Base-by-base conservation (phyloP, 2,888 invertebrate species). In the Drosophila buzzatii region DNA sequence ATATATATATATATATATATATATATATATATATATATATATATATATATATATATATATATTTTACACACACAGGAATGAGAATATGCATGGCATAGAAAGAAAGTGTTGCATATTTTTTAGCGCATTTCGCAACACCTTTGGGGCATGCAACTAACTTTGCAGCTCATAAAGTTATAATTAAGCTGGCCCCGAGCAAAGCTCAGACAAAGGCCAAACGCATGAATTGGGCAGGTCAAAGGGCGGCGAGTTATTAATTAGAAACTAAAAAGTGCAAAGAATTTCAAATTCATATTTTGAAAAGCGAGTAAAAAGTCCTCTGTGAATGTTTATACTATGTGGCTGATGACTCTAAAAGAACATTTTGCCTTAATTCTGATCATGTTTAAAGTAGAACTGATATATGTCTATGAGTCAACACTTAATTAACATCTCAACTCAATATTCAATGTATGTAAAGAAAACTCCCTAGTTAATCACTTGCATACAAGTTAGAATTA, bases 21-120 rank as follows among this genome's bases (percentile, higher is more conserved):
- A 18, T 41, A 18, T n/a, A 41, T 18, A 9, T 18, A 41, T 18
- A 41, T 18, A 41, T 18, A 41, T 4, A 10, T 10, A 20, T 60
- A 60, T 20, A 37, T 14, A 37, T 14, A 37, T 37, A 14, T 37
- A 5, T 14, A 37, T 37, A 37, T 4, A 14, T 10, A 37, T 14
- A 14, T 0, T 16, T 16, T 49, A 68, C 66, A 56, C 42, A 51
- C 44, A 33, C 44, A 56, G 33, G 27, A 56, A 31, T 70, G 70
- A 68, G 70, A 68, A 76, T 62, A 49, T 74, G 55, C 58, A 49
- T 57, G 39, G 45, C 42, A 49, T 64, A 49, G 64, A 35, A 27
- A 57, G 68, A 75, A 83, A 70, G 66, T 79, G 85, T 70, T 80
- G 85, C 79, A 83, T 71, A 83, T 67, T 85, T 72, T 69, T 68